These are phyloP conservation scores for Micropoecilia bifurca DNA, from an alignment of 2,797 vertebrate species.

Conservation along the genomic window DNA sequence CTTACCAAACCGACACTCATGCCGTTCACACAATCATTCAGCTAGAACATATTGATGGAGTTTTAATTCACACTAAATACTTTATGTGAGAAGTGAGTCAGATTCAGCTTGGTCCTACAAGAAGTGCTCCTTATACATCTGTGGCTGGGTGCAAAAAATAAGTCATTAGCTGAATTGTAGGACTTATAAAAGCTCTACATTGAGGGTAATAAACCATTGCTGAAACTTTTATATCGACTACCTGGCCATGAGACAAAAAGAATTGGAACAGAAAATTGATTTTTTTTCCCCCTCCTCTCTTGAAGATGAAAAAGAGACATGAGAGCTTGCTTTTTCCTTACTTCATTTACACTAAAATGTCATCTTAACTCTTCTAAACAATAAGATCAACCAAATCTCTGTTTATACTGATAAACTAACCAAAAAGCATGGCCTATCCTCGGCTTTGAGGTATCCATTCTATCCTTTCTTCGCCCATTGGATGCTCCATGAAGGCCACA, in stretches of 20 bases:
- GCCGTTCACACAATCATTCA: slow-evolving; percentile 28
- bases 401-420: background rate
- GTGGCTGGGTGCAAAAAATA: slow-evolving; percentile 43
- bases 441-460: slow-evolving; percentile 78
- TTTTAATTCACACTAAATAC: slow-evolving; percentile 56
- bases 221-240: slow-evolving; percentile 58
- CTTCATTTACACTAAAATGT: slow-evolving; percentile 14
- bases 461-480: slow-evolving; percentile 74
- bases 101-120: slow-evolving; percentile 35
- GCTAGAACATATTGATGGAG: slow-evolving; percentile 9
- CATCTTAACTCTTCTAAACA: slow-evolving; percentile 20
- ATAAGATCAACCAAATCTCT: background rate
- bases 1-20: background rate
- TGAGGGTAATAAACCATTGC: slow-evolving; percentile 54
- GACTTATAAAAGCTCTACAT: slow-evolving; percentile 51
- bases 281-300: slow-evolving; percentile 9
- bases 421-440: slow-evolving; percentile 62
- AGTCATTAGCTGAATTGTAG: slow-evolving; percentile 62
- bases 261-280: slow-evolving; percentile 21
- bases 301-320: slow-evolving; percentile 33
- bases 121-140: slow-evolving; percentile 31
- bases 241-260: slow-evolving; percentile 32
- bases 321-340: slow-evolving; percentile 17
- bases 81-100: slow-evolving; percentile 42
- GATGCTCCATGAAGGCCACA: slow-evolving; percentile 89